Evolutionary conservation across 2,888 invertebrate species (phyloP).

Genomic region (Amiota minor): DNA sequence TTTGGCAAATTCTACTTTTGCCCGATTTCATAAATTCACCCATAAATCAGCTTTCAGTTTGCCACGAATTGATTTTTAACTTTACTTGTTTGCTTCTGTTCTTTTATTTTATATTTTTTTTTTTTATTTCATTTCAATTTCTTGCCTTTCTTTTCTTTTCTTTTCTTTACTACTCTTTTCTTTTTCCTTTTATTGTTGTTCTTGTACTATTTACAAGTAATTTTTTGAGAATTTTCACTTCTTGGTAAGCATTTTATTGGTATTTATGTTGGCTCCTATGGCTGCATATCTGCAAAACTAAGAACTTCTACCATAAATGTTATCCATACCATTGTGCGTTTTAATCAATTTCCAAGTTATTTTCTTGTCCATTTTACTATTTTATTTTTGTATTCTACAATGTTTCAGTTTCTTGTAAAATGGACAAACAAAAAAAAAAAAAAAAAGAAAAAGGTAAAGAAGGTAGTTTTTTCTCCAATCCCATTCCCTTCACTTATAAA

Average conservation of each 20-base stretch:
- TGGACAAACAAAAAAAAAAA: no score
- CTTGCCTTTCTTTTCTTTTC: neutral
- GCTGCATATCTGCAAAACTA: no score
- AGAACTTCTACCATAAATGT: neutral
- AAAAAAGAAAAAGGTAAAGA: no score
- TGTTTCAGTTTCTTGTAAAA: no score
- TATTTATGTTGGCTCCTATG: neutral
- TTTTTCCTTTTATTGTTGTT: conserved; percentile 2
- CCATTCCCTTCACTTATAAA: no score
- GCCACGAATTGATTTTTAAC: conserved; percentile 68
- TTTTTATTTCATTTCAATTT: conserved; percentile 47
- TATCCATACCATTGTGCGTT: conserved; percentile 45
- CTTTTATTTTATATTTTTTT: conserved; percentile 50
- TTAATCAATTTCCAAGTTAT: conserved; percentile 45
- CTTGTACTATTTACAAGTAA: no score
- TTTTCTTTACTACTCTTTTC: conserved; percentile 9
- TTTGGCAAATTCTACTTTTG: conserved; percentile 37
- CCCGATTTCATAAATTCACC: conserved; percentile 64
- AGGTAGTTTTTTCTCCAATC: no score
- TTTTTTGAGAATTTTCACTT: conserved; percentile 35
- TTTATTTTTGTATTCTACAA: no score
- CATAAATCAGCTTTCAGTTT: conserved; percentile 67
- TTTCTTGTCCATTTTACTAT: no score
- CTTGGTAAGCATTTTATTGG: conserved; percentile 56
- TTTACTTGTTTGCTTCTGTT: conserved; percentile 40